phyloP scores from a whole-genome alignment of 2,797 vertebrate species.

The Gouania willdenowi region DNA sequence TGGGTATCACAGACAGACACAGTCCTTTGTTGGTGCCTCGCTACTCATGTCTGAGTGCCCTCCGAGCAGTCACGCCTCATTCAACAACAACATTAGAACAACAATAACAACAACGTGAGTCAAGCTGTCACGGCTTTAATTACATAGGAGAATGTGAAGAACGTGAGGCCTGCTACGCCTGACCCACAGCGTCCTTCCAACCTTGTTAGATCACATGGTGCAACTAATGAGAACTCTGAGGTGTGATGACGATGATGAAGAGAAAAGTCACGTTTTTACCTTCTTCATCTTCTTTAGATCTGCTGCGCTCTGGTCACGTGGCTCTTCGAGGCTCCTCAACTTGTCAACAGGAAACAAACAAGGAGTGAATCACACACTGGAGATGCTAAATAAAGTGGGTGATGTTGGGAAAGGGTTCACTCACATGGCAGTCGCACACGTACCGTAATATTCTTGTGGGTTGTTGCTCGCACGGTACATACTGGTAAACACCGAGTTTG shows the following conservation, averaged over 20 bases:
- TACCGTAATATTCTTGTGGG: too few species aligned
- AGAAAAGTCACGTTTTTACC: conserved; percentile 26
- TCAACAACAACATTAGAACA: conserved; percentile 3
- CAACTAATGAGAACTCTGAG: conserved; percentile 29
- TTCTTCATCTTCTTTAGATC: conserved; percentile 21
- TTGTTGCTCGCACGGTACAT: too few species aligned
- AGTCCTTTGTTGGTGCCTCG: conserved; percentile 27
- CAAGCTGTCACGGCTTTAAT: conserved; percentile 28
- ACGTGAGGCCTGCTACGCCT: conserved; percentile 34
- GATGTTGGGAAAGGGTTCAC: too few species aligned
- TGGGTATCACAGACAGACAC: conserved; percentile 13
- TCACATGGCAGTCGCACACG: too few species aligned
- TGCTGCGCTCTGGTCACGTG: conserved; percentile 3
- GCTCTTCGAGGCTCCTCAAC: conserved; percentile 14
- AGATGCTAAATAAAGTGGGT: too few species aligned
- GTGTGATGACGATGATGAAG: not conserved
- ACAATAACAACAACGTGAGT: conserved; percentile 28
- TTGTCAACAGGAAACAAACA: conserved; percentile 62
- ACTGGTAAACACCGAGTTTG: too few species aligned
- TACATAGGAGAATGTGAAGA: conserved; percentile 29
- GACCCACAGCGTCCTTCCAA: conserved; percentile 35
- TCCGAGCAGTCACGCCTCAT: not conserved
- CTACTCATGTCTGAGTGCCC: conserved; percentile 1
- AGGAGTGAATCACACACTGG: conserved; percentile 47
- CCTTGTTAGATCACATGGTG: conserved; percentile 30